Evolutionary conservation across 2,797 vertebrate species (phyloP).

Genomic region (Bryconaethiops microstoma): DNA sequence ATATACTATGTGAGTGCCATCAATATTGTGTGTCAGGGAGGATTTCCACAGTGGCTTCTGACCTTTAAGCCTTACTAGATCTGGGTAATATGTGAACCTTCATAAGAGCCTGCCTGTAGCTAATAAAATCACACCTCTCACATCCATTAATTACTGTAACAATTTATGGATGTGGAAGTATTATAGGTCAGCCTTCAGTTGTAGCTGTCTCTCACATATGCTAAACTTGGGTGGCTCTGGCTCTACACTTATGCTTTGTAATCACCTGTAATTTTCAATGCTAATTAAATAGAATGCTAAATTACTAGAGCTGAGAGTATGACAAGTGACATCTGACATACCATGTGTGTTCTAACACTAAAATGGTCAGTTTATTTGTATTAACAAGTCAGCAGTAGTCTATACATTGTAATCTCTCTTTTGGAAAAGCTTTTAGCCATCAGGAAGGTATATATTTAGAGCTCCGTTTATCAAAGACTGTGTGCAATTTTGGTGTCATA

Average conservation of each 20-base stretch:
- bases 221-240: neutral
- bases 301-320: neutral
- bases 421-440: neutral
- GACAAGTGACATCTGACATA: neutral
- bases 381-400: neutral
- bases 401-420: neutral
- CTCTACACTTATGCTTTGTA: neutral
- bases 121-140: neutral
- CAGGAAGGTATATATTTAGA: neutral
- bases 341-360: neutral
- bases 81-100: neutral
- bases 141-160: neutral
- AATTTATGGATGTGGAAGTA: neutral
- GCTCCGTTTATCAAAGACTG: neutral
- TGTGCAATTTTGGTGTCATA: conserved; percentile 5
- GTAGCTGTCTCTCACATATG: neutral
- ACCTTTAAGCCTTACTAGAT: neutral
- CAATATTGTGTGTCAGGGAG: neutral
- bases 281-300: neutral
- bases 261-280: neutral
- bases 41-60: neutral
- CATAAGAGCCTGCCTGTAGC: neutral
- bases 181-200: neutral
- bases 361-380: neutral
- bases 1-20: neutral